phyloP scores from a whole-genome alignment of 2,113 vertebrate genomes.

The Archocentrus centrarchus region DNA sequence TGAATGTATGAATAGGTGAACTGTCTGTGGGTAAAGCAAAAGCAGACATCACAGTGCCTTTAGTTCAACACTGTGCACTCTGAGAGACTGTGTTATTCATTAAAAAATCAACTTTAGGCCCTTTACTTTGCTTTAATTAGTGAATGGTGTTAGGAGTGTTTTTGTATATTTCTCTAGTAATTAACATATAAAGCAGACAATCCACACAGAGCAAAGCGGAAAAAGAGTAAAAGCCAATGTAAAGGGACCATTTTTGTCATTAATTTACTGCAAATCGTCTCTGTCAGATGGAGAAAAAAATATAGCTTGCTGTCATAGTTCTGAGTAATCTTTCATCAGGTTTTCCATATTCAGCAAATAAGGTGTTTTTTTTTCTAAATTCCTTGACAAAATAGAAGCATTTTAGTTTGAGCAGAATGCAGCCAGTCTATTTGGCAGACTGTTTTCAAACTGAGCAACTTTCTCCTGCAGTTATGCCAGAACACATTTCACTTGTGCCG shows the following conservation, averaged over 20 bases:
- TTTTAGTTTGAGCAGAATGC: constrained; percentile 38
- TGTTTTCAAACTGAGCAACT: constrained; percentile 19
- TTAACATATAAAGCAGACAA: constrained; percentile 20
- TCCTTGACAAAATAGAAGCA: constrained; percentile 12
- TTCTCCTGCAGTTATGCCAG: constrained; percentile 2
- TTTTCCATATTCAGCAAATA: constrained; percentile 15
- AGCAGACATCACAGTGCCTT: background rate
- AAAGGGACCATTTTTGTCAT: background rate
- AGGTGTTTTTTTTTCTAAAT: constrained; percentile 26
- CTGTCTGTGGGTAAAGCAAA: background rate
- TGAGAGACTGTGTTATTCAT: background rate
- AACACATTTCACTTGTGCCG: background rate
- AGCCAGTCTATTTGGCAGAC: constrained; percentile 46
- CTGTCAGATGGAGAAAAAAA: background rate
- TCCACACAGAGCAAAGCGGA: background rate
- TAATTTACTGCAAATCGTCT: background rate
- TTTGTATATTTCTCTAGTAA: constrained; percentile 1
- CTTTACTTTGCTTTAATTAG: background rate
- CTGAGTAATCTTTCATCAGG: background rate
- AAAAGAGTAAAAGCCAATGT: background rate
- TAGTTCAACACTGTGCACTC: background rate
- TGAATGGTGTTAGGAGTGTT: background rate
- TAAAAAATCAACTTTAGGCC: background rate
- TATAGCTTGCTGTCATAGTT: background rate
- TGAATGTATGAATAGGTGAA: background rate